Evolutionary conservation across 2,113 vertebrate species (phyloP).

Genomic region (human): GRCh38 chr4:152984001-152984500

Average conservation of each 20-base stretch:
- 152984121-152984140: background rate
- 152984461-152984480: background rate
- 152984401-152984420: rapidly evolving
- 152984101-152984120: background rate
- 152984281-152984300: background rate
- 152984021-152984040: background rate
- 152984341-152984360: background rate
- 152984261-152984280: background rate
- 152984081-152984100: background rate
- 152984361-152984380: background rate
- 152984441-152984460: background rate
- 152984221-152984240: background rate
- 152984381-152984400: background rate
- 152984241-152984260: background rate
- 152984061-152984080: conserved; percentile 8
- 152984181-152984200: background rate
- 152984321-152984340: background rate
- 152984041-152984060: background rate
- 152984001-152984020: background rate
- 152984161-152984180: background rate
- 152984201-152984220: background rate
- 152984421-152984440: background rate
- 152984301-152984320: background rate
- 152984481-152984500: background rate
- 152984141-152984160: background rate